These are phyloP conservation scores for Oryzias sinensis DNA, from an alignment of 2,797 vertebrate species.

Conservation along the genomic window DNA sequence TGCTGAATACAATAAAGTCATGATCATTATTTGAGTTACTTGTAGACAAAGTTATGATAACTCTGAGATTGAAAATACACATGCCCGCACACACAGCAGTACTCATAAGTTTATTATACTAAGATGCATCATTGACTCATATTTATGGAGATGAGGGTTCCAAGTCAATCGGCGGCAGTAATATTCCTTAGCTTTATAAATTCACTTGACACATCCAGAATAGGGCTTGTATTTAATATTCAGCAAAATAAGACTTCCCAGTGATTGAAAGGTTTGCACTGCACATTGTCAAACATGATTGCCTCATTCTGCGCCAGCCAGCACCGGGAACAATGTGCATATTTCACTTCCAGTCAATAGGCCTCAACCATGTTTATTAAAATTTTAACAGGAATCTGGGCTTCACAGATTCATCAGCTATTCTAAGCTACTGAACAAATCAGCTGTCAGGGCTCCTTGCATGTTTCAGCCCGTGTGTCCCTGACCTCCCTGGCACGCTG, in stretches of 20 bases:
- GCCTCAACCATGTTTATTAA: constrained; percentile 84
- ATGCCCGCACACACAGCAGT: constrained; percentile 5
- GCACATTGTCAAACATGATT: constrained; percentile 82
- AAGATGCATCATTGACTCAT: constrained; percentile 59
- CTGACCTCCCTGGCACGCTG: constrained; percentile 74
- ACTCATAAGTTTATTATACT: constrained; percentile 42
- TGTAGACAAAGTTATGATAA: constrained; percentile 24
- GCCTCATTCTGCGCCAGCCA: constrained; percentile 74
- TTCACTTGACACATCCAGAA: constrained; percentile 73
- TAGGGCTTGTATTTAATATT: constrained; percentile 75
- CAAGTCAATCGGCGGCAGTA: constrained; percentile 73
- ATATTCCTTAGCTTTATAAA: constrained; percentile 76
- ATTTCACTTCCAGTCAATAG: constrained; percentile 84
- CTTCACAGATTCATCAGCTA: constrained; percentile 82
- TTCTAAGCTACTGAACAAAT: constrained; percentile 79
- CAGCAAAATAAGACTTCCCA: constrained; percentile 79
- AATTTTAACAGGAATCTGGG: constrained; percentile 82
- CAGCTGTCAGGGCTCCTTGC: constrained; percentile 58
- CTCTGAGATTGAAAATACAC: constrained; percentile 2
- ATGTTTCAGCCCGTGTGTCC: constrained; percentile 38
- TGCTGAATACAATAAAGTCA: constrained; percentile 12
- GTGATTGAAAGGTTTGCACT: constrained; percentile 78
- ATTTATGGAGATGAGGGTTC: constrained; percentile 70
- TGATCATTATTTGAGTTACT: constrained; percentile 25
- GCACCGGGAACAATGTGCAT: constrained; percentile 74